Evolutionary conservation across 2,888 invertebrate genomes (phyloP).

Genomic region (Aporophyla lueneburgensis): DNA sequence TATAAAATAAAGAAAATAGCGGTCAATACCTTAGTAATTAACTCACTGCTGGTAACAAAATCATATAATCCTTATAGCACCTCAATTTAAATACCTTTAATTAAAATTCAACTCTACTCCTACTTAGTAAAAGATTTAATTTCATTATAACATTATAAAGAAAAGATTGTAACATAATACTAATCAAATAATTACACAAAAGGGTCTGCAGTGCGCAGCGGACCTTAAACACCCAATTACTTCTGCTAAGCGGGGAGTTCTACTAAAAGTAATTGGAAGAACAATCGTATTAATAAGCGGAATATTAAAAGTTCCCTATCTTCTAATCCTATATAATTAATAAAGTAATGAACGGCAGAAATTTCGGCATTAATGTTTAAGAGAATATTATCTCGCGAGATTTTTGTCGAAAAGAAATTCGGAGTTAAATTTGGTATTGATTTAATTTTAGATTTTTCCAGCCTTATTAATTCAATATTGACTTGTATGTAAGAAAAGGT

Average conservation of each 20-base stretch:
- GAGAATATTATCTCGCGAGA: conserved; percentile 25
- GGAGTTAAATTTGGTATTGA: conserved; percentile 5
- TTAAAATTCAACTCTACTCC: conserved; percentile 5
- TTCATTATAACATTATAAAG: conserved; percentile 33
- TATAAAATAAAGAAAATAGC: neutral
- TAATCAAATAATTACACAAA: conserved; percentile 54
- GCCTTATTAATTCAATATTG: neutral
- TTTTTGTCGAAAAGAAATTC: conserved; percentile 18
- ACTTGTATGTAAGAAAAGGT: no score
- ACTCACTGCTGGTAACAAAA: neutral
- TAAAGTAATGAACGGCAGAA: conserved; percentile 49
- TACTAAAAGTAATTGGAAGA: conserved; percentile 52
- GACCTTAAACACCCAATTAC: conserved; percentile 59
- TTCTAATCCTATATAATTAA: conserved; percentile 56
- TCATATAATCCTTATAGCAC: conserved; percentile 1
- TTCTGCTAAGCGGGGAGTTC: conserved; percentile 39
- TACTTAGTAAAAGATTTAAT: conserved; percentile 22
- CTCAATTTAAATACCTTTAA: no score
- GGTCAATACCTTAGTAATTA: neutral
- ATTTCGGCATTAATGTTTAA: conserved; percentile 37
- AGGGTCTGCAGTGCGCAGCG: conserved; percentile 38
- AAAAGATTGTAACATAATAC: conserved; percentile 42
- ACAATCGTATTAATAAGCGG: conserved; percentile 54
- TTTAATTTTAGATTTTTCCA: neutral
- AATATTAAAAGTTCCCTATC: conserved; percentile 53